Base-by-base conservation (phyloP, 2,888 invertebrate species). In the Tetanocera ferruginea region DNA sequence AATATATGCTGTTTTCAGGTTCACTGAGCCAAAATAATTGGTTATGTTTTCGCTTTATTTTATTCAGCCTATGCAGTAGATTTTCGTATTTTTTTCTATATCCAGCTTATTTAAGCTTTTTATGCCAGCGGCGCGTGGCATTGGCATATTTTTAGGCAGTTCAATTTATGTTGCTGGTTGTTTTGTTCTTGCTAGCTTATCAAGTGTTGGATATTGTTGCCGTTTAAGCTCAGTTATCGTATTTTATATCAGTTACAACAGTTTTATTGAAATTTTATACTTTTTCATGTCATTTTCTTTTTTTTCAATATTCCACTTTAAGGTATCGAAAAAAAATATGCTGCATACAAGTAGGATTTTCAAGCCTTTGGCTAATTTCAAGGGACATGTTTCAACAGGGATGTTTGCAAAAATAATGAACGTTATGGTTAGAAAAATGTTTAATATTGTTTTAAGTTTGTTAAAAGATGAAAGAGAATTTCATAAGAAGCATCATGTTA, bases 21-120 rank as follows among this genome's bases (percentile, higher is more conserved):
- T 78, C 78, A 78, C 34, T 80, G 78, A 80, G 62, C 76, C 70
- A 74, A 76, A 74, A 78, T 80, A 80, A 80, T 80, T 80, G 80
- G 70, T 78, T 31, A 66, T 75, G 73, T 75, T 66, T 31, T 73
- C 25, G 55, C 23, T 71, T 14, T 57, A 34, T 31, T 60, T 57
- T 23, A 17, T 60, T 43, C 19, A 19, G 11, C 14, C 28, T 49
- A 6, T 49, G 19, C 49, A 49, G 49, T 51, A 34, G 52, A 52
- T 75, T 52, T 75, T 49, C 43, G 25, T 28, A 23, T n/a, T 34
- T 74, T 25, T 74, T 60, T 19, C 28, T 25, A 28, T 49, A 28
- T 49, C 14, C 37, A 23, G 52, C 31, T 66, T 66, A 34, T 52
- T 66, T 75, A 19, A 34, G 52, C 51, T 74, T 43, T 62, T 49